A percentile compares a stretch with the other conserved stretches of the same genome.
phyloP scores from a whole-genome alignment of 2,113 vertebrate species.

The Aptenodytes patagonicus region DNA sequence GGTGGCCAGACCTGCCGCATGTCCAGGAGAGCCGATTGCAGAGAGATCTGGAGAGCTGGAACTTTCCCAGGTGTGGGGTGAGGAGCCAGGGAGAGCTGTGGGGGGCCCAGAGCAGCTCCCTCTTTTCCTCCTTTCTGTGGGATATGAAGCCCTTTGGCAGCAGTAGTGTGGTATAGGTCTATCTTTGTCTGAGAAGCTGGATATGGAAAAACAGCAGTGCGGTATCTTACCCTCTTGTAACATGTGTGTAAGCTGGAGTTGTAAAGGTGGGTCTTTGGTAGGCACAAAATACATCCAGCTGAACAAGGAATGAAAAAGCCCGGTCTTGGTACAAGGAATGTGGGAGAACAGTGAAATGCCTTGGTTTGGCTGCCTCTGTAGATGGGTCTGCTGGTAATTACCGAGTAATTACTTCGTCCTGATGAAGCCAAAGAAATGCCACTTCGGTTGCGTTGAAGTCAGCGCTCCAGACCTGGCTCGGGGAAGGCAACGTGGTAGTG shows the following conservation, averaged over 20 bases:
- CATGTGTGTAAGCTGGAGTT: neutral
- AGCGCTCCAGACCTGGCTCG: accelerated
- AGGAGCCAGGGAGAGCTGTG: neutral
- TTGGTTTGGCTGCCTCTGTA: neutral
- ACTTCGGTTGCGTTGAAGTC: neutral
- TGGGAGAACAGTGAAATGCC: neutral
- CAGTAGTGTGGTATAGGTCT: neutral
- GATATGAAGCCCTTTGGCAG: neutral
- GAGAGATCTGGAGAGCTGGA: neutral
- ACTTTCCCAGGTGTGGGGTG: neutral
- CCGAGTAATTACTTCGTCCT: neutral
- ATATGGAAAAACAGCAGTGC: neutral
- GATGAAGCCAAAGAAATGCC: neutral
- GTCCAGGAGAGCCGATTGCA: accelerated
- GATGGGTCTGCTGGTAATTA: neutral
- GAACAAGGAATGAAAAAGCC: neutral
- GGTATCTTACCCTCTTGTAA: neutral
- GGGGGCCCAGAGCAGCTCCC: neutral
- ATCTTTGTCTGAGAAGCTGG: neutral
- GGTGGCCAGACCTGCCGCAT: neutral
- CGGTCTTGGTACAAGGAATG: neutral
- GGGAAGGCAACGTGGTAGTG: accelerated
- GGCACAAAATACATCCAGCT: neutral
- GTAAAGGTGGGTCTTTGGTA: neutral
- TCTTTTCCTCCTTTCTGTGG: neutral